These are phyloP conservation scores for Oenanthe oenanthe DNA, from an alignment of 2,113 vertebrate species.

Conservation along the genomic window DNA sequence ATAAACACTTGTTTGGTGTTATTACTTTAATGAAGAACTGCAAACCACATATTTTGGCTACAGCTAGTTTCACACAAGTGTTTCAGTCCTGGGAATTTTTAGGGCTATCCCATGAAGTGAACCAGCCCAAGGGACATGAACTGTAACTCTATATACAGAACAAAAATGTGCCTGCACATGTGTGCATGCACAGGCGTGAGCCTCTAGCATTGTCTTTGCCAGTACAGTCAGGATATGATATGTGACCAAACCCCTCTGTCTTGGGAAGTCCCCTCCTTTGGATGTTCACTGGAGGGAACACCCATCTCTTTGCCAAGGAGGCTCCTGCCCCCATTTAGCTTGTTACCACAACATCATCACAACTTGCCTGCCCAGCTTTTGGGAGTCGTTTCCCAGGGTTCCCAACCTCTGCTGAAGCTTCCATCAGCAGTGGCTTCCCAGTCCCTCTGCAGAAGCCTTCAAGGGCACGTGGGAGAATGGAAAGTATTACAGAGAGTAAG, in stretches of 20 bases:
- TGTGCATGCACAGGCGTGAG: neutral
- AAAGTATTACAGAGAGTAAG: neutral
- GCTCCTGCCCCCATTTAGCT: neutral
- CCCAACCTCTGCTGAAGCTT: neutral
- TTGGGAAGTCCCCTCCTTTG: neutral
- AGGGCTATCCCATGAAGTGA: neutral
- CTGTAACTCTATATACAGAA: neutral
- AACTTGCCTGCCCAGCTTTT: neutral
- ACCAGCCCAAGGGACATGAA: neutral
- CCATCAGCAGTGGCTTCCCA: neutral
- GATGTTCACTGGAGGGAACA: neutral
- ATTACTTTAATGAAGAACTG: constrained; percentile 25
- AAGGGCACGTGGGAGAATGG: no score
- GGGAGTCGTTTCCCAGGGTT: neutral
- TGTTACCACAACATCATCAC: neutral
- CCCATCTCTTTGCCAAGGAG: neutral
- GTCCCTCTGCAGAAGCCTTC: neutral
- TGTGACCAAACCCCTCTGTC: neutral
- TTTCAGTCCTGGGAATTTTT: neutral
- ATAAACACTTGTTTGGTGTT: neutral
- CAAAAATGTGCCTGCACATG: neutral
- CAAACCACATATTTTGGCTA: neutral
- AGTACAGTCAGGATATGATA: neutral
- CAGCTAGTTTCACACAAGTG: neutral
- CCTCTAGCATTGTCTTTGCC: neutral